These are phyloP conservation scores for Chloroceryle inda DNA, from an alignment of 2,797 vertebrate genomes.

Conservation along the genomic window DNA sequence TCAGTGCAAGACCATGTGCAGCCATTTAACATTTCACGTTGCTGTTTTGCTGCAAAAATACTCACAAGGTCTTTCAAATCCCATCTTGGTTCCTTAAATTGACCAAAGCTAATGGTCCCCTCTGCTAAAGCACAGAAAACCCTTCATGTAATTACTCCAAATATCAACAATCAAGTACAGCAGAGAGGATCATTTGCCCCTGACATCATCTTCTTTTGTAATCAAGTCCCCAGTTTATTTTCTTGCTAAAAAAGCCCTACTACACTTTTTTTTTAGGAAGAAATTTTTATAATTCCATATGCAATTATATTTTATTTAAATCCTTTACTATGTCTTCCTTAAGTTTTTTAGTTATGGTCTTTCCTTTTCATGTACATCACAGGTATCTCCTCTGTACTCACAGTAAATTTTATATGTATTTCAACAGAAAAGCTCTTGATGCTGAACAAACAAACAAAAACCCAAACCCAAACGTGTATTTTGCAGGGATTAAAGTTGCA, in stretches of 20 bases:
- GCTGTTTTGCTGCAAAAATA: not conserved
- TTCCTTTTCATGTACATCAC: not conserved
- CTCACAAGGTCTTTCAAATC: not conserved
- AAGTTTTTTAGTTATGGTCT: not conserved
- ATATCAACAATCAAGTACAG: not conserved
- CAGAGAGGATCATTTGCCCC: not conserved
- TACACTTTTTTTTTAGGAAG: not conserved
- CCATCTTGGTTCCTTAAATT: not conserved
- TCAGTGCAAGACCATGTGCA: not conserved
- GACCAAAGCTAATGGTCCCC: accelerated
- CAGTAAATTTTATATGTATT: not conserved
- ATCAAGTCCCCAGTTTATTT: not conserved
- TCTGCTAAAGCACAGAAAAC: not conserved
- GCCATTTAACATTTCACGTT: not conserved
- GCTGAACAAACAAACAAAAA: not conserved
- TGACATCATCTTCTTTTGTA: not conserved
- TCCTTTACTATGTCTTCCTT: not conserved
- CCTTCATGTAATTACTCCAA: not conserved
- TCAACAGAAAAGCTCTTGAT: not conserved
- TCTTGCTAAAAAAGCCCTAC: not conserved
- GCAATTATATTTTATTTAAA: not conserved
- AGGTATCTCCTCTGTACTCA: not conserved
- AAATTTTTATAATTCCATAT: not conserved
- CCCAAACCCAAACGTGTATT: accelerated
- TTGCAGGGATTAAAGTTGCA: not conserved